Evolutionary conservation across 1,140 invertebrate species (phyloP).

Genomic region (honey bee (Apis mellifera)): DNA sequence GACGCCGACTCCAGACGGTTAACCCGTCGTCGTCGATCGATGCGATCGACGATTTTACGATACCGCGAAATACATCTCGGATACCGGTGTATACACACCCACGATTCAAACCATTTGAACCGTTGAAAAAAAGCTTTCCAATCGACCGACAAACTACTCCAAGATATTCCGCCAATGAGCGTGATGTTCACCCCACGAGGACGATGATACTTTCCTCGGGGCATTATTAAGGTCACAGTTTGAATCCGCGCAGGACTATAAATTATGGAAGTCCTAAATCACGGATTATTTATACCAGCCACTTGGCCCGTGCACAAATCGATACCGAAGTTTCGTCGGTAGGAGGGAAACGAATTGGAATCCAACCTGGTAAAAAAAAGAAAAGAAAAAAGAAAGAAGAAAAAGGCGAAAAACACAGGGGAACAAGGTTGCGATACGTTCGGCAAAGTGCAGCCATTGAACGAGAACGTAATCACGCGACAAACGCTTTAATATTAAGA

Average conservation of each 20-base stretch:
- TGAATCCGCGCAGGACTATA: slow-evolving; percentile 1
- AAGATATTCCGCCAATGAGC: background rate
- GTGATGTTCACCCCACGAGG: background rate
- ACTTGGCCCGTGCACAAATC: slow-evolving; percentile 21
- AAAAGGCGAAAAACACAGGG: background rate
- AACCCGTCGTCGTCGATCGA: slow-evolving; percentile 25
- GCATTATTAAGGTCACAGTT: slow-evolving; percentile 3
- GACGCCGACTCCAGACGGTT: background rate
- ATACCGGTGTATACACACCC: too few relatives aligned
- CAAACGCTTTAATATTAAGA: slow-evolving; percentile 47
- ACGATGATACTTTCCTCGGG: slow-evolving; percentile 1
- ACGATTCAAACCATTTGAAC: background rate
- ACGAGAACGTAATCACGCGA: slow-evolving; percentile 15
- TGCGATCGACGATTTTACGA: background rate
- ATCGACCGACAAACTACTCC: background rate
- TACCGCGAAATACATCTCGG: background rate
- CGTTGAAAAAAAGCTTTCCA: background rate
- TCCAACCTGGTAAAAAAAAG: background rate
- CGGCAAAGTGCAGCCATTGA: background rate
- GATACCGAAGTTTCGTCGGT: background rate
- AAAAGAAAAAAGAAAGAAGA: background rate
- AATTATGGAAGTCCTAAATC: slow-evolving; percentile 28
- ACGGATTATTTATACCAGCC: slow-evolving; percentile 14
- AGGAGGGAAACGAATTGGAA: background rate
- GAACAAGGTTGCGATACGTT: background rate